Base-by-base conservation (phyloP, 1,140 invertebrate species). In the Antheraea mylitta region DNA sequence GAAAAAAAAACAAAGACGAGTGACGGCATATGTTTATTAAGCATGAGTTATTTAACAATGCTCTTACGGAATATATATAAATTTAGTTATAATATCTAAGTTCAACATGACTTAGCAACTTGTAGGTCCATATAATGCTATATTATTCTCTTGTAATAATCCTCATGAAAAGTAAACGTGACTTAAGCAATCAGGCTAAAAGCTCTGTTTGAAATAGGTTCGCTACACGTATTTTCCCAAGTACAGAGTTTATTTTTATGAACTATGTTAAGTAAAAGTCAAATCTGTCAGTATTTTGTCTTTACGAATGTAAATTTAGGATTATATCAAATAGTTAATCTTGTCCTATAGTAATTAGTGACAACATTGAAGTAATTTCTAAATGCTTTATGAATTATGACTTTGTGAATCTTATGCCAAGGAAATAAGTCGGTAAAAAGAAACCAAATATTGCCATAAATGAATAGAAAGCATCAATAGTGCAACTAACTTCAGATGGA, bases 111-210 rank as follows among this genome's bases (percentile, higher is more conserved):
- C 45, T 53, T 53, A 53, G 45, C 45, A 16, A 53, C 16, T 53
- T 53, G 0, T 53, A 53, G 16, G 7, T 6, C 1, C 45, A 53
- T 53, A 53, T 16, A 42, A 42, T 13, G 45, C 5, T 53, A 53
- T n/a, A 53, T 53, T 53, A 53, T 53, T 53, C 45, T 16, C 45
- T 16, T 16, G 45, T 13, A 53, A 53, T 53, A 53, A 53, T 53
- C 13, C 13, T 53, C 45, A 53, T 53, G 45, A 53, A 16, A 13
- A 53, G 45, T 53, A 53, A 53, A 53, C 45, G 45, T 53, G 45
- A 53, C 45, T 53, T 53, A 42, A 53, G 45, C 45, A 53, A 53
- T 53, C 45, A 53, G 45, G 45, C 11, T 53, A 53, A 53, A 53
- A 53, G 45, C 45, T 53, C 45, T 53, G 45, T 53, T 53, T 53